Base-by-base conservation (phyloP, 2,113 vertebrate species). In the Coptodon rendalli region DNA sequence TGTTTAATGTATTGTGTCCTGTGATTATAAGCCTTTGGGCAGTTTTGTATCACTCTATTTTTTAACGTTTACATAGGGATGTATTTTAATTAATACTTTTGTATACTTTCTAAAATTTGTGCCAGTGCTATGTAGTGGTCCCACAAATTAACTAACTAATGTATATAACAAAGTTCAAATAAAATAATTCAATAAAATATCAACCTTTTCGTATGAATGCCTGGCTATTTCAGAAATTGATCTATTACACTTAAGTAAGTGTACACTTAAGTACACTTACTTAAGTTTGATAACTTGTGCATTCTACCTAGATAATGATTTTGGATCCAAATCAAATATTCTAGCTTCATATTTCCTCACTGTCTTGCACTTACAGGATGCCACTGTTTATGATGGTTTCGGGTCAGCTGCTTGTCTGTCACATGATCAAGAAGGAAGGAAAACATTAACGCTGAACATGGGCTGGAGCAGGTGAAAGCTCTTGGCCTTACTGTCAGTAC, bases 341-440 rank as follows among this genome's bases (percentile, higher is more conserved):
- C 82, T 31, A n/a, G 66, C 7, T 45, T 5, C 53, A 81, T 90
- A 91, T 91, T 93, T 93, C 87, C 76, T 89, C 86, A 89, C 89
- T 48, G 71, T 89, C 78, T 86, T 89, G 90, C 89, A 83, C 83
- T 86, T 90, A 92, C 91, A 91, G 90, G 89, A 91, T 81, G 89
- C 87, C 36, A 50, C 85, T 95, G 92, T 94, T 95, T 91, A 76
- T 89, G 91, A 87, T 84, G 94, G 94, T 94, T 95, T 93, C 94
- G 93, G 95, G 94, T 96, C 95, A 96, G 91, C 95, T 95, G 91
- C 95, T 95, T 96, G 94, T 96, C 95, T 92, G 94, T 96, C 94
- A 95, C 94, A 95, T 94, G 94, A 95, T 94, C 94, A 95, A 90
- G 91, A 86, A 85, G 93, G 95, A 94, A 93, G 93, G 86, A 95